These are phyloP conservation scores for Ricordea florida DNA, from an alignment of 92 coral and sea anemone species.

Conservation along the genomic window DNA sequence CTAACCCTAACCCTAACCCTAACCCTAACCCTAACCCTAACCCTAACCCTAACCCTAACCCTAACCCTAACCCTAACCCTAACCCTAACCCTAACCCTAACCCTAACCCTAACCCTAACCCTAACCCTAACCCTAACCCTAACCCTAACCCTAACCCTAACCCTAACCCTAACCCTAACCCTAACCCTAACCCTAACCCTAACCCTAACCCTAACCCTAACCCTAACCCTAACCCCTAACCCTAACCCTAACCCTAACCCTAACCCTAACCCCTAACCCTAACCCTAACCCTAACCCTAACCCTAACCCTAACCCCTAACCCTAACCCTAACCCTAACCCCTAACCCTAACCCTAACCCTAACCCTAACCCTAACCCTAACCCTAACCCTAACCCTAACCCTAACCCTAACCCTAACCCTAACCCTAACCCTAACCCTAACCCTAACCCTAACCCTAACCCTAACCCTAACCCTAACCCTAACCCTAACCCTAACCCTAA, in stretches of 20 bases:
- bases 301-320: constrained; percentile 17
- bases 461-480: constrained; percentile 26
- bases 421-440: constrained; percentile 22
- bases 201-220: not conserved
- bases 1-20: constrained; percentile 16
- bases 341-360: not conserved
- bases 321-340: constrained; percentile 5
- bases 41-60: constrained; percentile 21
- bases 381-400: constrained; percentile 37
- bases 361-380: constrained; percentile 25
- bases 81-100: constrained; percentile 11
- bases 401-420: constrained; percentile 38
- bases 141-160: constrained; percentile 20
- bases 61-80: constrained; percentile 17
- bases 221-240: constrained; percentile 5
- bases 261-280: not conserved
- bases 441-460: constrained; percentile 28
- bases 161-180: constrained; percentile 1
- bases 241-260: not conserved
- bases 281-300: too few species aligned
- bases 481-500: constrained; percentile 49
- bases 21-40: constrained; percentile 21
- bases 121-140: constrained; percentile 14
- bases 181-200: constrained; percentile 4
- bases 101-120: constrained; percentile 10